These are phyloP conservation scores for Microtus montanus DNA, from an alignment of 2,113 vertebrate species.

Conservation along the genomic window DNA sequence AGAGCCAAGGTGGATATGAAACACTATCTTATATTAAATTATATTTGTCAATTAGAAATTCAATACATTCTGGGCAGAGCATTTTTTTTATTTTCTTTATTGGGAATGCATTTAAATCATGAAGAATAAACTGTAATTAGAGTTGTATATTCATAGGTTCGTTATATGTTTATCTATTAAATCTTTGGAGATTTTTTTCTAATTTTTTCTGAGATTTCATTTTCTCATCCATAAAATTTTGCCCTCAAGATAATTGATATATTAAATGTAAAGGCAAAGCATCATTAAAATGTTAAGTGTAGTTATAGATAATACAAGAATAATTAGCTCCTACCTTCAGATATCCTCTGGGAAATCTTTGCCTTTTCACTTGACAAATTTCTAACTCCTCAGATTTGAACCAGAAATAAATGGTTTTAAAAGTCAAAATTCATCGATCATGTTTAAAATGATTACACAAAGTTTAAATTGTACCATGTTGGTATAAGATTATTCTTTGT, in stretches of 20 bases:
- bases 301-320: neutral
- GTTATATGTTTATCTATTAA: neutral
- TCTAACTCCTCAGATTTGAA: neutral
- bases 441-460: neutral
- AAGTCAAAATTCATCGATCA: neutral
- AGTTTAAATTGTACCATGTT: fast-evolving
- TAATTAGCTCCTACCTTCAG: neutral
- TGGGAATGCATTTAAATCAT: neutral
- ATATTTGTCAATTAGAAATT: neutral
- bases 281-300: neutral
- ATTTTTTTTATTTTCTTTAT: neutral
- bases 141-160: neutral
- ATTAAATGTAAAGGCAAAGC: neutral
- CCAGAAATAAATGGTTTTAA: neutral
- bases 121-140: neutral
- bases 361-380: neutral
- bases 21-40: neutral
- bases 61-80: fast-evolving
- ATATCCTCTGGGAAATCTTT: neutral
- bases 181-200: neutral
- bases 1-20: neutral
- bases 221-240: neutral
- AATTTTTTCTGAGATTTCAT: neutral
- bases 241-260: neutral
- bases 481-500: neutral